A percentile compares a stretch with the other conserved stretches of the same genome.
phyloP scores from a whole-genome alignment of 2,888 invertebrate genomes.

The Buathra laborator region DNA sequence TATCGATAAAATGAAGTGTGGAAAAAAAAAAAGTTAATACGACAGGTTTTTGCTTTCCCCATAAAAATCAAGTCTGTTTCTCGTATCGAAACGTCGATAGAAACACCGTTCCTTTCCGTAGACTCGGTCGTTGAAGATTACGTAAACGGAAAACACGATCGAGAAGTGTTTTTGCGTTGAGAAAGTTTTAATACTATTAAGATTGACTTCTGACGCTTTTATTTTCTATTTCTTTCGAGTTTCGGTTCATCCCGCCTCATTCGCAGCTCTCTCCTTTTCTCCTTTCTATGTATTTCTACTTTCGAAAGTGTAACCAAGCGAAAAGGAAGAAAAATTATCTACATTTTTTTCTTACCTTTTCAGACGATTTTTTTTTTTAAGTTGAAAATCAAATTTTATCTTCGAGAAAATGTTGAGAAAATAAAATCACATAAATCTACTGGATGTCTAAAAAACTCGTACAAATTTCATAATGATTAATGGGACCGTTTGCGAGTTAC shows the following conservation, averaged over 20 bases:
- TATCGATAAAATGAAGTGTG: no score
- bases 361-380: not conserved
- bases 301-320: not conserved
- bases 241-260: conserved; percentile 58
- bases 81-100: no score
- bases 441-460: not conserved
- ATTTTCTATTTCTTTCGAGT: conserved; percentile 66
- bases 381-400: no score
- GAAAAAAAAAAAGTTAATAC: no score
- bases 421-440: not conserved
- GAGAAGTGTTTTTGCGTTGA: conserved; percentile 80
- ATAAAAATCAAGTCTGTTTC: no score
- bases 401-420: no score
- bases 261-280: conserved; percentile 55
- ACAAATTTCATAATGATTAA: not conserved
- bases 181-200: conserved; percentile 84
- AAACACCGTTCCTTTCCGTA: no score
- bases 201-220: conserved; percentile 81
- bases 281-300: not conserved
- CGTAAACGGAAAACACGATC: conserved; percentile 74
- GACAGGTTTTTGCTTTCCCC: no score
- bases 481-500: no score
- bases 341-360: not conserved
- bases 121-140: conserved; percentile 23
- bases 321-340: not conserved